Evolutionary conservation across 2,113 vertebrate genomes (phyloP), one percentile per base, ranked within the genome.

Genomic region (Scomber scombrus): DNA sequence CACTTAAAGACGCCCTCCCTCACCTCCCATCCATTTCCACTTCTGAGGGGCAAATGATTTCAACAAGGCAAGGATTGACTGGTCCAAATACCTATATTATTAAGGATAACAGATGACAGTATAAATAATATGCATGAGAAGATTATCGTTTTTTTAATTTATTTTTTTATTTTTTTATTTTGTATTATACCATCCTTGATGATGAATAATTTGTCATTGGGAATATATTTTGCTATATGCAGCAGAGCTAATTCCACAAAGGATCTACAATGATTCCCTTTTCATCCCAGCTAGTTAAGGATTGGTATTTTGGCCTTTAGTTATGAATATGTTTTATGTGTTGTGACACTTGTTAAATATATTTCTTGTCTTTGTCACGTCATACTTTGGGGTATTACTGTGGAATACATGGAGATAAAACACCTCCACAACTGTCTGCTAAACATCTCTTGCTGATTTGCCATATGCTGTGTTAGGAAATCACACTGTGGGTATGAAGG

Each of bases 381-480:
- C 45, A 6, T 13, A 43, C 9, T 49, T 7, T 7, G 1, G 4
- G 26, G 55, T 68, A 11, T 74, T 58, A 61, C 21, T 11, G 29
- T 26, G n/a, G 66, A 40, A 26, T 14, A 40, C 4, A 14, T 13
- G 0, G 1, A 49, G n/a, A 34, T 45, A 49, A 7, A 9, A 40
- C 64, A 51, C 56, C 49, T 55, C 68, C 46, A 45, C 43, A 6
- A 11, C 29, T 45, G 19, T 19, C 2, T 49, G 45, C 61, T 51
- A 50, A 55, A 60, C 56, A 43, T 15, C 19, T 63, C 72, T 61
- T 31, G 77, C 81, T 74, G 69, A 29, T 84, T 80, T 47, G 40
- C 84, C 80, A 46, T 84, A 89, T 90, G 86, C 49, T 56, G 29
- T 21, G 63, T 47, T 62, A 10, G 14, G 6, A 60, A 74, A 29